phyloP scores from a whole-genome alignment of 2,797 vertebrate species.

The Gila robusta region DNA sequence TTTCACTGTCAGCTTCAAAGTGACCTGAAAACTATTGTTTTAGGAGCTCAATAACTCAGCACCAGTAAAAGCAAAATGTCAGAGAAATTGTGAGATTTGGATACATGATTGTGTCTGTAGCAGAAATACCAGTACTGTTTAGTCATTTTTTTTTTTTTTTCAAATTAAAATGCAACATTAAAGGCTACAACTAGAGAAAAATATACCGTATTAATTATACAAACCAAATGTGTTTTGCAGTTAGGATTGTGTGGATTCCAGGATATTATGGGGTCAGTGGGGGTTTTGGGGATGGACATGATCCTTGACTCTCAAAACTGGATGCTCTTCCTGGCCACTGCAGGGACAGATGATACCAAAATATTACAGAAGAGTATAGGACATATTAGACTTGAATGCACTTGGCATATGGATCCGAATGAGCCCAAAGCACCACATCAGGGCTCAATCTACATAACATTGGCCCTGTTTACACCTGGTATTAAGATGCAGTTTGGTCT shows the following conservation, averaged over 20 bases:
- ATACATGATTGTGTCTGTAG: slow-evolving; percentile 25
- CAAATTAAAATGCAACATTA: slow-evolving; percentile 44
- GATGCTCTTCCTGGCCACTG: slow-evolving; percentile 93
- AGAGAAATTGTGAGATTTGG: neutral
- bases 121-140: slow-evolving; percentile 34
- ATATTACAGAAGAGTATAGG: slow-evolving; percentile 9
- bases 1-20: slow-evolving; percentile 25
- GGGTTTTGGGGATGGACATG: slow-evolving; percentile 94
- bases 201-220: slow-evolving; percentile 37
- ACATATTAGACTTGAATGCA: slow-evolving; percentile 50
- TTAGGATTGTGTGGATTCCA: slow-evolving; percentile 28
- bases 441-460: neutral
- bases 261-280: slow-evolving; percentile 79
- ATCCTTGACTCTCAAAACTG: slow-evolving; percentile 98
- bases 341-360: slow-evolving; percentile 64
- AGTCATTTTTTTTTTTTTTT: neutral
- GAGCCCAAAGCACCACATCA: neutral
- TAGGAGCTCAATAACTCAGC: slow-evolving; percentile 41
- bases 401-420: slow-evolving; percentile 36
- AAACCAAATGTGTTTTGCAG: slow-evolving; percentile 53
- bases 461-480: too few relatives aligned
- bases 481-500: too few relatives aligned
- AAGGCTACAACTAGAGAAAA: slow-evolving; percentile 48
- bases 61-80: slow-evolving; percentile 27
- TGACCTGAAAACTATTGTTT: slow-evolving; percentile 39